Conservation (phyloP, 1,140 invertebrate species). For the Temnothorax curvispinosus region DNA sequence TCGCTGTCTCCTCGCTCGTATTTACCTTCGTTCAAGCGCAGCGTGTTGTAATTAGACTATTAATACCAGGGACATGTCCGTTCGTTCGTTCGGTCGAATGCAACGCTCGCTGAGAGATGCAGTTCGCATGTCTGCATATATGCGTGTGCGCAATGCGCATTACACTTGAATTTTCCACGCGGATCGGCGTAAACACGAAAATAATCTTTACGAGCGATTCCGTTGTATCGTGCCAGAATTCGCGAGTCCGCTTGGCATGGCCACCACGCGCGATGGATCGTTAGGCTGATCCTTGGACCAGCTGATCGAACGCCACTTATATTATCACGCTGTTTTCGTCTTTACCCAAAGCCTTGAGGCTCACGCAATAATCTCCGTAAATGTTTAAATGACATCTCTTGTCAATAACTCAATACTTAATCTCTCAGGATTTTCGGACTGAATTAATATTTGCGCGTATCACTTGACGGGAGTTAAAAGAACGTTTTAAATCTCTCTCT, state of each 20-base stretch:
- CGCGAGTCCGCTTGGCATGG: neutral
- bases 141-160: neutral
- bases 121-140: neutral
- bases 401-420: neutral
- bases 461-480: neutral
- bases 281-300: neutral
- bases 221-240: slow-evolving; percentile 43
- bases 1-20: neutral
- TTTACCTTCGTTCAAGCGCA: slow-evolving; percentile 45
- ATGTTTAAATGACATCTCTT: neutral
- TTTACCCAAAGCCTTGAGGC: no score
- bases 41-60: slow-evolving; percentile 69
- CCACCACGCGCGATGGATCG: neutral
- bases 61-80: slow-evolving; percentile 53
- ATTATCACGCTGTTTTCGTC: no score
- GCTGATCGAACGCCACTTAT: neutral
- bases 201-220: slow-evolving; percentile 39
- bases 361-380: neutral
- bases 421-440: neutral
- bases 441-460: neutral
- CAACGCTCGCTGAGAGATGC: neutral
- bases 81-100: slow-evolving; percentile 5
- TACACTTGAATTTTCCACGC: slow-evolving; percentile 60
- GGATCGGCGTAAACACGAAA: slow-evolving; percentile 9
- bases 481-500: neutral